Percentiles rank a stretch among this genome's conserved stretches.
Evolutionary conservation across 2,797 vertebrate species (phyloP).

Genomic region (Hoplostethus atlanticus): DNA sequence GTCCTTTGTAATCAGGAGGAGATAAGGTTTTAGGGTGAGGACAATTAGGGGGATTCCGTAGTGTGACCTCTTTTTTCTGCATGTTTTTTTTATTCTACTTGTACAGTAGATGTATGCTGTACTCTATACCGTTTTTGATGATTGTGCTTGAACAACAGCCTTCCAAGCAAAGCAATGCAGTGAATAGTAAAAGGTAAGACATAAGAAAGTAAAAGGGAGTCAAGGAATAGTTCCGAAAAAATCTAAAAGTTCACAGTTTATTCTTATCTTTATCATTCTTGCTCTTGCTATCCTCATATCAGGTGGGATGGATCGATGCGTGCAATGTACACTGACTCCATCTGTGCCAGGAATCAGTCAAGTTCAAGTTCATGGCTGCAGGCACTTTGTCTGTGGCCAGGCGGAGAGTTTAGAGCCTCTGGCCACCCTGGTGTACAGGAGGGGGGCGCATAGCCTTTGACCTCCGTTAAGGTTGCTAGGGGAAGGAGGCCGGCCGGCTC

Average conservation of each 20-base stretch:
- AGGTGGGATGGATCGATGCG: neutral
- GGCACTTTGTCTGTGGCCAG: constrained; percentile 60
- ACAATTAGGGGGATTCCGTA: constrained; percentile 62
- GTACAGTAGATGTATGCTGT: neutral
- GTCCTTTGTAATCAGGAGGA: constrained; percentile 73
- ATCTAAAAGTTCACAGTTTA: neutral
- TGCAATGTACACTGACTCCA: neutral
- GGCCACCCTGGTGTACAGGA: constrained; percentile 62
- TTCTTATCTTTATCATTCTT: neutral
- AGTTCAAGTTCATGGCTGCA: constrained; percentile 84
- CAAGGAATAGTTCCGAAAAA: neutral
- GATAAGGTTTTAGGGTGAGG: constrained; percentile 57
- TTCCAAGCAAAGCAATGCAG: neutral
- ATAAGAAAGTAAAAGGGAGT: neutral
- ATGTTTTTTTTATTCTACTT: neutral
- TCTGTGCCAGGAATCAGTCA: constrained; percentile 54
- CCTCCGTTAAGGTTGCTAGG: constrained; percentile 92
- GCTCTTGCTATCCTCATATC: neutral
- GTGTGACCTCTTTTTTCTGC: constrained; percentile 63
- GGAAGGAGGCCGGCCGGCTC: constrained; percentile 87
- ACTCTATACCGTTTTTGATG: neutral
- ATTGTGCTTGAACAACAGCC: neutral
- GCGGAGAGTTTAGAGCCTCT: constrained; percentile 55
- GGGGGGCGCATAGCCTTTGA: constrained; percentile 82
- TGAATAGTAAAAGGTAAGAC: neutral